A percentile compares a stretch with the other conserved stretches of the same genome.
Conservation (phyloP, 30 jellyfish, hydroid and myxozoan genomes). For the Hydractinia echinata region DNA sequence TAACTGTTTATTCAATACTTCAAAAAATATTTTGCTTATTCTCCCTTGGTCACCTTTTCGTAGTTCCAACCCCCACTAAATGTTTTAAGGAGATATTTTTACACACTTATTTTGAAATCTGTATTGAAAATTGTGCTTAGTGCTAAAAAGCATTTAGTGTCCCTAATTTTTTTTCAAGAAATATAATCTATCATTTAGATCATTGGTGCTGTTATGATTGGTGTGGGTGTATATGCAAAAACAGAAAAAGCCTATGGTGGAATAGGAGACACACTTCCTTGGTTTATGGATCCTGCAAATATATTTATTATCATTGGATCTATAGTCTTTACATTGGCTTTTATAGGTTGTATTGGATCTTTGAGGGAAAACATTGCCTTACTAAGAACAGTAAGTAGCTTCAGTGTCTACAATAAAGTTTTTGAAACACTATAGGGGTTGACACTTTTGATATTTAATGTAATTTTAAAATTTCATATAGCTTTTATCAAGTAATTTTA, state of each 20-base stretch:
- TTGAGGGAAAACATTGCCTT: conserved; percentile 66
- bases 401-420: background rate
- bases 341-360: conserved; percentile 91
- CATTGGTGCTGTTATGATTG: conserved; percentile 65
- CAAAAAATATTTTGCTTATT: too few relatives aligned
- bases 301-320: conserved; percentile 63
- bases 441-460: too few relatives aligned
- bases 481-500: too few relatives aligned
- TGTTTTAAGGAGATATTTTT: too few relatives aligned
- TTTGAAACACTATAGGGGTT: background rate
- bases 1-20: too few relatives aligned
- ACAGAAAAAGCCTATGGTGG: conserved; percentile 55
- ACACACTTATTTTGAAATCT: too few relatives aligned
- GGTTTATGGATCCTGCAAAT: conserved; percentile 93
- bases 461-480: too few relatives aligned
- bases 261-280: conserved; percentile 69
- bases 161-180: too few relatives aligned
- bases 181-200: conserved; percentile 21
- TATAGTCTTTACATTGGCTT: conserved; percentile 60
- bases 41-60: too few relatives aligned
- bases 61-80: too few relatives aligned
- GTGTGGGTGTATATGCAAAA: conserved; percentile 79
- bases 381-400: conserved; percentile 64
- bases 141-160: too few relatives aligned
- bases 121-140: too few relatives aligned